Conservation (phyloP, 1,140 invertebrate genomes). For the Dreissena rostriformis region DNA sequence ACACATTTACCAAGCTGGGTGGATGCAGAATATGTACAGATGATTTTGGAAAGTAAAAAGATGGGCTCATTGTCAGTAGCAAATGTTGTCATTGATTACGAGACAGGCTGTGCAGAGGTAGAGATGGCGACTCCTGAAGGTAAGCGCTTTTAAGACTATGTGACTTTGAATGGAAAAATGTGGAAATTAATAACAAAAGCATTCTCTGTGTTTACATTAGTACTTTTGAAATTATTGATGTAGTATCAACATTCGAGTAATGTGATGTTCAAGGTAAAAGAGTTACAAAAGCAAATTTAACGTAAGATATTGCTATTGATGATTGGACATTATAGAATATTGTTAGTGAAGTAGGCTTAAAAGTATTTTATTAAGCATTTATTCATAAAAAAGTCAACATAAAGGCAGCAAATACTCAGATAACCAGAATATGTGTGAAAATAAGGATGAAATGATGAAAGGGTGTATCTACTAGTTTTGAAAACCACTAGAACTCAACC, state of each 20-base stretch:
- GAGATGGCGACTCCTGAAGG: constrained; percentile 15
- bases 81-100: constrained; percentile 1
- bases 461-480: too few relatives aligned
- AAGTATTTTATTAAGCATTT: too few relatives aligned
- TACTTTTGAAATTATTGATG: not conserved
- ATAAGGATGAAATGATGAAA: too few relatives aligned
- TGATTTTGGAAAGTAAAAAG: constrained; percentile 24
- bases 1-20: too few relatives aligned
- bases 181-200: not conserved
- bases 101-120: not conserved
- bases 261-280: not conserved
- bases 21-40: constrained; percentile 8
- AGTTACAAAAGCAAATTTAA: too few relatives aligned
- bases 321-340: not conserved
- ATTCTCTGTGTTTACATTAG: not conserved
- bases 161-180: not conserved
- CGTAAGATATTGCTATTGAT: not conserved
- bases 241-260: not conserved
- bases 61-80: not conserved
- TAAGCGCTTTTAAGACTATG: not conserved
- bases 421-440: too few relatives aligned
- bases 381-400: too few relatives aligned
- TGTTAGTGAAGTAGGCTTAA: too few relatives aligned
- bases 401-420: too few relatives aligned
- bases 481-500: too few relatives aligned